Percentiles rank a stretch among this genome's conserved stretches.
Conservation (phyloP, 2,113 vertebrate species). For the Castor canadensis region DNA sequence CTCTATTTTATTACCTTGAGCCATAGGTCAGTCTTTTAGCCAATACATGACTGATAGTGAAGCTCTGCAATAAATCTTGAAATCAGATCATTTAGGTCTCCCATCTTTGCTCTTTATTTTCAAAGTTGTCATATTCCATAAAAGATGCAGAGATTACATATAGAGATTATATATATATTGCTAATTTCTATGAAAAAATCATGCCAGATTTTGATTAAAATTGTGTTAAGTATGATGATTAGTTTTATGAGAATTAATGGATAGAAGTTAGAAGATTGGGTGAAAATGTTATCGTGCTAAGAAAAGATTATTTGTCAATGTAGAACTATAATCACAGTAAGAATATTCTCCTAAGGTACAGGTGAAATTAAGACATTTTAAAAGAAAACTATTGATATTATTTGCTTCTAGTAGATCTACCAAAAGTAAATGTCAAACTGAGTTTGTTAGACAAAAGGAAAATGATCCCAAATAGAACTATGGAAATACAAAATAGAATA, state of each 20-base stretch:
- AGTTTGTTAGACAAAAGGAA: not conserved
- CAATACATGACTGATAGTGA: not conserved
- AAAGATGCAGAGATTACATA: no score
- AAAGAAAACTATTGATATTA: not conserved
- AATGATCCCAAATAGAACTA: not conserved
- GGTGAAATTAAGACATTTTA: not conserved
- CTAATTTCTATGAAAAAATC: not conserved
- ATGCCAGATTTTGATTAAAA: not conserved
- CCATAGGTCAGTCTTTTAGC: not conserved
- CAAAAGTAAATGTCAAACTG: not conserved
- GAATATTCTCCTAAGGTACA: not conserved
- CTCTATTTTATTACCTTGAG: not conserved
- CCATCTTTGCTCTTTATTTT: not conserved
- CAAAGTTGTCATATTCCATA: not conserved
- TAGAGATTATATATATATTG: no score
- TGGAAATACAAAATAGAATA: not conserved
- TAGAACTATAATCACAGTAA: not conserved
- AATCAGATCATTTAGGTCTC: not conserved
- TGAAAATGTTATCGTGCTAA: not conserved
- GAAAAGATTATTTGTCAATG: not conserved
- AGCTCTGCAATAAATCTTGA: not conserved
- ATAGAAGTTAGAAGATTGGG: not conserved
- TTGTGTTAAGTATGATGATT: not conserved
- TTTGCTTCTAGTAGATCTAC: not conserved
- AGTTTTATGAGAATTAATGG: slow-evolving; percentile 27